Evolutionary conservation across 2,888 invertebrate species (phyloP).

Genomic region (Drosophila sordidapex): DNA sequence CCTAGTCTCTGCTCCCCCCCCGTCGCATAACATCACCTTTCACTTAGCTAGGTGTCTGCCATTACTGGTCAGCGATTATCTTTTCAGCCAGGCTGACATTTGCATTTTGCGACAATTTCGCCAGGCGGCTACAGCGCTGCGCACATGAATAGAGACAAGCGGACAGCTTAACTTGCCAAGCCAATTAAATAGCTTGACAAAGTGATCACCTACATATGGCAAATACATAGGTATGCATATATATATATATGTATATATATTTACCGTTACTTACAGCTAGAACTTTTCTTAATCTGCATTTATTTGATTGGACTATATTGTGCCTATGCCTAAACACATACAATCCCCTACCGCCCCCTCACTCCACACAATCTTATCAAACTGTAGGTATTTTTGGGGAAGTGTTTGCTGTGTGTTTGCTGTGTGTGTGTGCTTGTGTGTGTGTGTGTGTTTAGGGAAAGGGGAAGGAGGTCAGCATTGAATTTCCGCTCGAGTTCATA

Average conservation of each 20-base stretch:
- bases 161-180: neutral
- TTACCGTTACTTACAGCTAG: neutral
- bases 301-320: constrained; percentile 22
- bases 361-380: neutral
- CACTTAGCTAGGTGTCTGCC: constrained; percentile 4
- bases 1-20: neutral
- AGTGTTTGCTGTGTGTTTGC: neutral
- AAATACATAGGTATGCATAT: neutral
- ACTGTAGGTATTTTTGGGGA: neutral
- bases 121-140: constrained; percentile 5
- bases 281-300: neutral
- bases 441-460: neutral
- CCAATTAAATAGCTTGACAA: neutral
- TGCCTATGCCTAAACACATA: neutral
- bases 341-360: neutral
- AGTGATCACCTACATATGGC: neutral
- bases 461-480: constrained; percentile 13
- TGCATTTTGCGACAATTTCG: neutral
- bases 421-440: neutral
- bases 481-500: constrained; percentile 48
- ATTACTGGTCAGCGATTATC: constrained; percentile 8
- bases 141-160: constrained; percentile 10
- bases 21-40: neutral
- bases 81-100: neutral
- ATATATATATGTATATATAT: neutral